These are phyloP conservation scores for Silurus glanis DNA, from an alignment of 2,113 vertebrate genomes.

Conservation along the genomic window DNA sequence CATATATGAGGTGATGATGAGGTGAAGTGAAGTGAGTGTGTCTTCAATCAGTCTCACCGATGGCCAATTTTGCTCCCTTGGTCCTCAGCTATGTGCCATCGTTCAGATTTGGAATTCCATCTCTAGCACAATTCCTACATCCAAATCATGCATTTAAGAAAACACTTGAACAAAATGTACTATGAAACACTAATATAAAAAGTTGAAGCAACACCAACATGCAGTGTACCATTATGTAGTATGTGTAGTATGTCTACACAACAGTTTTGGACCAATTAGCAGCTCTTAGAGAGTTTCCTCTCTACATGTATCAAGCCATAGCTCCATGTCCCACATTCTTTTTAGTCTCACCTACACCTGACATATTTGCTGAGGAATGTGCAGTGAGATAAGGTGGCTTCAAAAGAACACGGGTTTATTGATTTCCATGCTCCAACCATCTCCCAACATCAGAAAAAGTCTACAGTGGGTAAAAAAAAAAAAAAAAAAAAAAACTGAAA, in stretches of 20 bases:
- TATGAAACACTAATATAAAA: background rate
- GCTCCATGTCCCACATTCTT: slow-evolving; percentile 37
- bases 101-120: background rate
- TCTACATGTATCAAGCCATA: slow-evolving; percentile 41
- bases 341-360: slow-evolving; percentile 50
- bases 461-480: slow-evolving; percentile 31
- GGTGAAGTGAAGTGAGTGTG: background rate
- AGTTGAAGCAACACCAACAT: background rate
- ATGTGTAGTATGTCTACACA: too few species aligned
- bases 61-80: background rate
- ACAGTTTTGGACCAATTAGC: background rate
- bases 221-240: too few species aligned
- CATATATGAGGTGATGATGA: background rate
- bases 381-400: slow-evolving; percentile 66
- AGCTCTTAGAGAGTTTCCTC: slow-evolving; percentile 31
- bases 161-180: background rate
- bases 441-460: slow-evolving; percentile 45
- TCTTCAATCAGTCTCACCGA: background rate
- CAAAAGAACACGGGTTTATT: slow-evolving; percentile 57
- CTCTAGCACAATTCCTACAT: background rate
- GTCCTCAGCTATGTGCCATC: background rate
- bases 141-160: background rate
- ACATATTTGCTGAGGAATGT: slow-evolving; percentile 63
- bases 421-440: slow-evolving; percentile 42
- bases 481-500: slow-evolving; percentile 12